Evolutionary conservation across 2,888 invertebrate genomes (phyloP), one percentile per base, ranked within the genome.

Genomic region (Laothoe populi): DNA sequence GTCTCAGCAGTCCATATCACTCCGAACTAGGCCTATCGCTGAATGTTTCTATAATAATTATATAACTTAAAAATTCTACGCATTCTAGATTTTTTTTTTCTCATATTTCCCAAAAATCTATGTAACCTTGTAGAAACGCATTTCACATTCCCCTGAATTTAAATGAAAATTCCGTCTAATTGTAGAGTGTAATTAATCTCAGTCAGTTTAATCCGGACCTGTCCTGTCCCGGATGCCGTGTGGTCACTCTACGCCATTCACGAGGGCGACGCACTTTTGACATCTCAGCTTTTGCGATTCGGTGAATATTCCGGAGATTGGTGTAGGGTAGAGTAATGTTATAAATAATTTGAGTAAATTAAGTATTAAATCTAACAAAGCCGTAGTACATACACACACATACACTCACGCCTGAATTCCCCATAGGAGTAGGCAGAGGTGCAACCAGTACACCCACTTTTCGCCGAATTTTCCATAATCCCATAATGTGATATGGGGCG

Each of bases 181-280:
- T 70, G 66, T 65, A 5, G 16, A 53, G 35, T 49, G 49, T 53
- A 53, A 79, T 82, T 74, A 74, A 80, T 81, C 78, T 75, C 66
- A 62, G 72, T 70, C 68, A 57, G 61, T 67, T 71, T 73, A 78
- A 80, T 74, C 74, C 70, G 60, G 68, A 65, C 66, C 63, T 60
- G 67, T 67, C 69, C 67, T 57, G 45, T 57, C 59, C 69, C 66
- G 46, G 63, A 64, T 49, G 62, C 59, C 59, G 64, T 59, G 66
- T 70, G 77, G 79, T 71, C 69, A 62, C 65, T 66, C 70, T 68
- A 66, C 64, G 60, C 70, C 70, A 74, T 77, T 72, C 72, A 73
- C 69, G 62, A 35, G 53, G 53, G 31, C 53, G 31, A 19, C 53
- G 53, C 19, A 35, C 53, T 53, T 16, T n/a, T 53, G 19, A 35